Percentiles rank a stretch among this genome's conserved stretches.
Evolutionary conservation across 2,113 vertebrate genomes (phyloP).

Genomic region (Microtus oregoni): DNA sequence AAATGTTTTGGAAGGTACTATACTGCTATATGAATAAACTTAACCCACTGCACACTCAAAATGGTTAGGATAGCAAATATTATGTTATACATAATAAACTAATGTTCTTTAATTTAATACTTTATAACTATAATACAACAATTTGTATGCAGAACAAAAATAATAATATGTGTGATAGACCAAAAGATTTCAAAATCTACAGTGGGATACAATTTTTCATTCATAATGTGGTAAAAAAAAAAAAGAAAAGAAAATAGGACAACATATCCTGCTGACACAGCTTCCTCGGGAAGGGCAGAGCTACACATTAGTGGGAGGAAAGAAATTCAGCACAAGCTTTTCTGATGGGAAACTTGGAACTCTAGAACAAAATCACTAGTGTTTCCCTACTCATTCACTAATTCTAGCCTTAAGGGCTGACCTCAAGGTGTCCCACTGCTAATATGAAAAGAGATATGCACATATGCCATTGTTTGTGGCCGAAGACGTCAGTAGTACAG

Average conservation of each 20-base stretch:
- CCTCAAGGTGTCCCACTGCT: neutral
- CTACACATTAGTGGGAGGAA: neutral
- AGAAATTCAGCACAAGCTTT: neutral
- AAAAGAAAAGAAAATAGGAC: neutral
- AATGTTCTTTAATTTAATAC: neutral
- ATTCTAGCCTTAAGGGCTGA: neutral
- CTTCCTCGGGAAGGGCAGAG: neutral
- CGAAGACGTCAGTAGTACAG: neutral
- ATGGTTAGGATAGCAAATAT: neutral
- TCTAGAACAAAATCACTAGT: neutral
- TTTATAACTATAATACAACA: neutral
- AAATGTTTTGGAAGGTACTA: neutral
- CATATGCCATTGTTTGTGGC: neutral
- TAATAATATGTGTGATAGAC: neutral
- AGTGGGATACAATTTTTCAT: neutral
- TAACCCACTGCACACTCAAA: neutral
- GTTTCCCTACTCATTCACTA: conserved; percentile 6
- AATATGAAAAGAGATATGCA: neutral
- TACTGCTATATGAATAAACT: neutral
- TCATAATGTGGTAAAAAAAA: neutral
- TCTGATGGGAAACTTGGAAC: neutral
- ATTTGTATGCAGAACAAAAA: neutral
- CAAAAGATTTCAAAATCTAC: neutral
- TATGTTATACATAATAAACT: neutral
- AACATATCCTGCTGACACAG: neutral